Base-by-base conservation (phyloP, 2,113 vertebrate species). In the Talpa occidentalis region DNA sequence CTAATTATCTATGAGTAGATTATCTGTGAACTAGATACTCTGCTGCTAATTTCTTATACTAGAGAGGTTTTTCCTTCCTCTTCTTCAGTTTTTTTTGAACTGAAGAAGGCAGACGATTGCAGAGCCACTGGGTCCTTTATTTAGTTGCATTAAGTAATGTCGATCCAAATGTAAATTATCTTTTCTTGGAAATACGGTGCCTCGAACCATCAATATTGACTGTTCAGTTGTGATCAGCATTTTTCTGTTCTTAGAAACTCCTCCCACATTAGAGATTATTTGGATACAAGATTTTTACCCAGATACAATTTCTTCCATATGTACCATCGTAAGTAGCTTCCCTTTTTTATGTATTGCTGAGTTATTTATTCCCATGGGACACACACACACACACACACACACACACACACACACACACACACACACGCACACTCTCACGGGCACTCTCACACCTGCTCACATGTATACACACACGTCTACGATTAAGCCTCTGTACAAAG, bases 1-100 rank as follows among this genome's bases (percentile, higher is more conserved):
- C 66, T 90, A 67, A 82, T 90, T 92, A 94, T 54, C 72, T 93
- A 28, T 79, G 60, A 62, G 66, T 69, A 94, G 28, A 83, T 91
- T 44, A 54, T 90, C 52, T 91, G 60, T 60, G 91, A 73, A 87
- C 11, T 72, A 67, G n/a, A 82, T 84, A 40, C 0, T 66, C 10
- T n/a, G 44, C 6, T n/a, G 62, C 1, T 70, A 56, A 90, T 95
- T 94, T 92, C 19, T 35, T n/a, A 69, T 30, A 82, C 10, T 12
- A 83, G 52, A 62, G 37, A 74, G 10, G 35, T 60, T 80, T 95
- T 69, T 73, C 21, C 77, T 77, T 35, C 37, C n/a, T 37, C 40
- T 74, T 88, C 40, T 35, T 92, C 7, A 5, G 4, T 81, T 82
- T 87, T 82, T 87, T 14, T 37, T 95, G 30, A 94, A 40, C 35